Conservation (phyloP, 2,113 vertebrate species). For the Scolopax mira region DNA sequence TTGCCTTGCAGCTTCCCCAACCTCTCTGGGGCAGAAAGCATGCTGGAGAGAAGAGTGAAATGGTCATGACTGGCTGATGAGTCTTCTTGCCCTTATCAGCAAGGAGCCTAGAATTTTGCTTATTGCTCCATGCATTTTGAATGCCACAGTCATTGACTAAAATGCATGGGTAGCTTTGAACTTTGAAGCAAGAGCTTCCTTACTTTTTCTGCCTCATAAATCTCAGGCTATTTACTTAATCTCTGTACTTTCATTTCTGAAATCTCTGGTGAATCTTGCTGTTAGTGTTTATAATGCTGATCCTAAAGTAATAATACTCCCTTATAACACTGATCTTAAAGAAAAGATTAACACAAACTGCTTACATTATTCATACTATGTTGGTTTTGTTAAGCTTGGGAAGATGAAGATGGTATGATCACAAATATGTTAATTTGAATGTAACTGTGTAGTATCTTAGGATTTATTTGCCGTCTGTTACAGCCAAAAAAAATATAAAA, state of each 20-base stretch:
- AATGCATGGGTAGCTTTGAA: neutral
- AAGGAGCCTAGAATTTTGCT: neutral
- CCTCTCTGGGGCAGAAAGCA: neutral
- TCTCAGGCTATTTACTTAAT: slow-evolving; percentile 20
- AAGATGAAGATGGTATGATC: neutral
- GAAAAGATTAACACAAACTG: slow-evolving; percentile 24
- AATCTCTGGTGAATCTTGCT: neutral
- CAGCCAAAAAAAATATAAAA: neutral
- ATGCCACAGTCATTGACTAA: neutral
- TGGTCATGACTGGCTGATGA: neutral
- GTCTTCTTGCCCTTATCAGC: neutral
- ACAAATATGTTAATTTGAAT: slow-evolving; percentile 5
- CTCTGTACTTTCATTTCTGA: neutral
- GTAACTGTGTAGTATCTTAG: neutral
- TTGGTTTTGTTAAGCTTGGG: neutral
- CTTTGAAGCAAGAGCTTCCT: neutral
- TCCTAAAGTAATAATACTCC: neutral
- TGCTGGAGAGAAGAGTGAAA: neutral
- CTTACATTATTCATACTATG: slow-evolving; percentile 2
- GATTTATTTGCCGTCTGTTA: neutral
- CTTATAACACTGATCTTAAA: neutral
- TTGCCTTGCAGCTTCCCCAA: neutral
- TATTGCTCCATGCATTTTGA: neutral
- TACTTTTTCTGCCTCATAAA: neutral
- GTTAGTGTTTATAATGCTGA: neutral